phyloP scores from a whole-genome alignment of 2,888 invertebrate genomes.

The Thymelicus acteon region DNA sequence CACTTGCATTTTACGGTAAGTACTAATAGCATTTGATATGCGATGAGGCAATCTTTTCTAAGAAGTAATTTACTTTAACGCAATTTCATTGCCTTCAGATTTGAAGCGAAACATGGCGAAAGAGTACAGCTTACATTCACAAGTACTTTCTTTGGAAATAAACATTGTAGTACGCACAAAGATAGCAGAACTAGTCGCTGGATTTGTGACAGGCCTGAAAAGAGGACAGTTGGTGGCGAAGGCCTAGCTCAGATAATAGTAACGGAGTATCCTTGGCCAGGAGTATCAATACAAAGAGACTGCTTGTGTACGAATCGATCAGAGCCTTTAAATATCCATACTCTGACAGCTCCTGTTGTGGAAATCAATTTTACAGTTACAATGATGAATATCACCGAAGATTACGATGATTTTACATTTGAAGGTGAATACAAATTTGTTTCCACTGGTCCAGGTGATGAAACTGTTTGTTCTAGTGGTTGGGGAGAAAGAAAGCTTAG shows the following conservation, averaged over 20 bases:
- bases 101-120: slow-evolving; percentile 89
- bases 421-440: slow-evolving; percentile 90
- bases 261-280: slow-evolving; percentile 89
- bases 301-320: slow-evolving; percentile 90
- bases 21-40: slow-evolving; percentile 12
- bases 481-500: slow-evolving; percentile 87
- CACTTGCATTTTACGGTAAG: slow-evolving; percentile 88
- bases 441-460: slow-evolving; percentile 82
- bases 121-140: slow-evolving; percentile 88
- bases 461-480: slow-evolving; percentile 86
- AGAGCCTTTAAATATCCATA: slow-evolving; percentile 87
- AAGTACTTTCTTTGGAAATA: slow-evolving; percentile 88
- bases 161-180: slow-evolving; percentile 87
- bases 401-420: slow-evolving; percentile 91
- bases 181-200: slow-evolving; percentile 88
- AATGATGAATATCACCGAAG: slow-evolving; percentile 92
- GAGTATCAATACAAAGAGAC: slow-evolving; percentile 87
- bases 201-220: slow-evolving; percentile 86
- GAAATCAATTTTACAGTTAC: slow-evolving; percentile 90
- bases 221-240: slow-evolving; percentile 75
- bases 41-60: neutral
- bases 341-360: slow-evolving; percentile 88
- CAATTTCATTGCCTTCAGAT: slow-evolving; percentile 64
- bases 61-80: neutral
- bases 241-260: slow-evolving; percentile 87